A percentile compares a stretch with the other conserved stretches of the same genome.
Evolutionary conservation across 2,888 invertebrate genomes (phyloP).

Genomic region (Allolobophora icterica): DNA sequence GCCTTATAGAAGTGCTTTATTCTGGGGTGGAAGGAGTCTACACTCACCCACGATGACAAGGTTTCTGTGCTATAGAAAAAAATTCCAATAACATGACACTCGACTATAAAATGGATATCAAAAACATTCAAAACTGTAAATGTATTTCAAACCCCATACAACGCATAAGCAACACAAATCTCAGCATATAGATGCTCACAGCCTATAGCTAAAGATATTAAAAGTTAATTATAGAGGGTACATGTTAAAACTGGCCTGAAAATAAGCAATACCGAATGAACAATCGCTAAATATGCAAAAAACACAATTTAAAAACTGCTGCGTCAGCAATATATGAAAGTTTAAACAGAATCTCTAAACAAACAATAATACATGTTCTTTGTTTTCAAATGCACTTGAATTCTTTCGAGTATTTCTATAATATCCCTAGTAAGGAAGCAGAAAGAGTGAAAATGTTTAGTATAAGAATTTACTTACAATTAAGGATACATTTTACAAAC

Average conservation of each 20-base stretch:
- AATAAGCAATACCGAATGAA: background rate
- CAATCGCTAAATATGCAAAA: background rate
- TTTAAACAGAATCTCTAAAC: background rate
- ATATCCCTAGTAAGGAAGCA: background rate
- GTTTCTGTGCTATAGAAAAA: too few species aligned
- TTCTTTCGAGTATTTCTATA: background rate
- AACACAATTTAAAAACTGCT: background rate
- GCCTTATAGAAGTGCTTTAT: too few species aligned
- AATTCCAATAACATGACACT: too few species aligned
- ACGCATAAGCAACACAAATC: background rate
- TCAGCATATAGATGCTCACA: background rate
- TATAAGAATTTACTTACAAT: background rate
- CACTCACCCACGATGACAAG: too few species aligned
- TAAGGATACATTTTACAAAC: background rate
- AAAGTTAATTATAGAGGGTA: background rate
- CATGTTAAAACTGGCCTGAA: background rate
- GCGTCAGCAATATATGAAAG: background rate
- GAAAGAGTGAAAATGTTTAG: background rate
- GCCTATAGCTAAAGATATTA: background rate
- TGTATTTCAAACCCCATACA: background rate
- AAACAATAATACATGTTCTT: background rate
- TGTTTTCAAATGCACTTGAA: slow-evolving; percentile 1
- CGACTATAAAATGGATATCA: background rate
- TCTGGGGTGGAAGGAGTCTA: too few species aligned
- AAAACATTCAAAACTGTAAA: background rate